These are phyloP conservation scores for Dendrocopos noguchii DNA, from an alignment of 2,113 vertebrate genomes.

Conservation along the genomic window DNA sequence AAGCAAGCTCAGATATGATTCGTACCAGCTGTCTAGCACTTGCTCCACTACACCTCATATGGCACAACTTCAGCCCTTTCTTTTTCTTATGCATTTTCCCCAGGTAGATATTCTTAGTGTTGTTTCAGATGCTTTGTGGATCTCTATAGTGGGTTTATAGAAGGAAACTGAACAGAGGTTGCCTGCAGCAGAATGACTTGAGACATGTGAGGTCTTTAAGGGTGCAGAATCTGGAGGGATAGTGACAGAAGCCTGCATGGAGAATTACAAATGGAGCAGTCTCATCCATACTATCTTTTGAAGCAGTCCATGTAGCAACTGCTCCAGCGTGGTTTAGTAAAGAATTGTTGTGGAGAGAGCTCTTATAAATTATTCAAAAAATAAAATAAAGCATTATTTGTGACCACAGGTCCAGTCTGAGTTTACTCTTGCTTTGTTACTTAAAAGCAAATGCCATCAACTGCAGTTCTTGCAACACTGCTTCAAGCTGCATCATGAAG, in stretches of 20 bases:
- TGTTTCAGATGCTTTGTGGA: neutral
- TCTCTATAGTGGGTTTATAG: neutral
- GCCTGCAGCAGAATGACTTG: neutral
- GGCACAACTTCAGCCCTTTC: neutral
- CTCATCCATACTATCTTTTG: neutral
- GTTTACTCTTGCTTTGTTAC: neutral
- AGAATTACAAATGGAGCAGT: neutral
- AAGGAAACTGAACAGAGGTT: accelerated
- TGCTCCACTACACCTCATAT: neutral
- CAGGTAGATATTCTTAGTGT: neutral
- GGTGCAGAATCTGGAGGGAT: neutral
- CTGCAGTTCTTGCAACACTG: neutral
- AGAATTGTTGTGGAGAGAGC: neutral
- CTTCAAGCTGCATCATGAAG: neutral
- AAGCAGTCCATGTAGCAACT: neutral
- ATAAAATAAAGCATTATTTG: neutral
- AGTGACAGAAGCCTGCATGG: neutral
- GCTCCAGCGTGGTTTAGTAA: accelerated
- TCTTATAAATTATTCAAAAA: neutral
- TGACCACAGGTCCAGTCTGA: neutral
- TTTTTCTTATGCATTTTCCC: neutral
- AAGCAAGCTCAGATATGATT: neutral
- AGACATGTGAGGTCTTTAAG: neutral
- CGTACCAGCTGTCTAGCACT: neutral
- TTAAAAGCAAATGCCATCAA: neutral